These are phyloP conservation scores for Gasterosteus nipponicus DNA, from an alignment of 2,113 vertebrate genomes.

Conservation along the genomic window DNA sequence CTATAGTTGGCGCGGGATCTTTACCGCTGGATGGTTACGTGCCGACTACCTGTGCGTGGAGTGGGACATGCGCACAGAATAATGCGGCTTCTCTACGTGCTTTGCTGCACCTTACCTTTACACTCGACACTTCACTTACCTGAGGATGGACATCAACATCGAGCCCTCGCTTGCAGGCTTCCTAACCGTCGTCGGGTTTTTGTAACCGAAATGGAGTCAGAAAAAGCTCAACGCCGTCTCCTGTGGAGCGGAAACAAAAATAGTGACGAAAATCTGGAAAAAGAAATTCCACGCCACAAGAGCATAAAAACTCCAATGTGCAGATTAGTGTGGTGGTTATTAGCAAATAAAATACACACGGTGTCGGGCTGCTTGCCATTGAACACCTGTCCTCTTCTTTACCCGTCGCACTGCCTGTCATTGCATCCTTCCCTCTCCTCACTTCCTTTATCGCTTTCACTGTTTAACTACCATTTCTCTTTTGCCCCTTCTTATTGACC, in stretches of 20 bases:
- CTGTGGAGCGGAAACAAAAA: background rate
- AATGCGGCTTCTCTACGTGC: background rate
- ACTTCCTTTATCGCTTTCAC: slow-evolving; percentile 23
- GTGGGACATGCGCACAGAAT: slow-evolving; percentile 23
- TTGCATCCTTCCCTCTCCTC: slow-evolving; percentile 19
- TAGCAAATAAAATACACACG: background rate
- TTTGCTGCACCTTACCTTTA: slow-evolving; percentile 13
- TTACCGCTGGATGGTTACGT: slow-evolving; percentile 36
- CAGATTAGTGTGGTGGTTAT: slow-evolving; percentile 16
- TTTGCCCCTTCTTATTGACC: slow-evolving; percentile 31
- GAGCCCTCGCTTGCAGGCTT: slow-evolving; percentile 19
- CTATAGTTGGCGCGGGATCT: slow-evolving; percentile 60
- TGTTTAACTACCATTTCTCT: slow-evolving; percentile 48
- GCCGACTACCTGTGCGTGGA: background rate
- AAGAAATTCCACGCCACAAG: background rate
- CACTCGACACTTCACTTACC: slow-evolving; percentile 21
- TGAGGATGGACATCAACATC: slow-evolving; percentile 31
- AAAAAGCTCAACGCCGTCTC: slow-evolving; percentile 7
- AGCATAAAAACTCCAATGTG: background rate
- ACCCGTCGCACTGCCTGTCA: slow-evolving; percentile 20
- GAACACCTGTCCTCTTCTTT: slow-evolving; percentile 20
- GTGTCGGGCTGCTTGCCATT: background rate
- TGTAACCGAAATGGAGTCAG: slow-evolving; percentile 17
- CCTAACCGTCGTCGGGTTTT: slow-evolving; percentile 16
- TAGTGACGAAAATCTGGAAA: slow-evolving; percentile 2